Evolutionary conservation across 2,888 invertebrate genomes (phyloP), one percentile per base, ranked within the genome.

Genomic region (Biston stratarius): DNA sequence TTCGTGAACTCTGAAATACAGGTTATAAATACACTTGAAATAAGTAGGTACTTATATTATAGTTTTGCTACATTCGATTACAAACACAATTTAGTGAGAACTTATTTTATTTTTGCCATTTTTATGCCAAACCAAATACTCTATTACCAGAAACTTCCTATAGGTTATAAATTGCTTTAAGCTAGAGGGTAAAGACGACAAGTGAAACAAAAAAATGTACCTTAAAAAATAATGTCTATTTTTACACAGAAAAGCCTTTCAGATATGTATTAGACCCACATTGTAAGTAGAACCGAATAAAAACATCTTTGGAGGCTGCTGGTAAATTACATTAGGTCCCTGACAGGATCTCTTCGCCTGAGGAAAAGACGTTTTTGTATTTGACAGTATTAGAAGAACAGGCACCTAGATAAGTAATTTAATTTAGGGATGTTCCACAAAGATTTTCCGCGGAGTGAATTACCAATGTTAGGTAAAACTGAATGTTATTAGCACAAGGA

Each of bases 261-360:
- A 53, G 56, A 67, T 65, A 56, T 42, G 59, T 67, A 49, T 57
- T 64, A 64, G 66, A 64, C 52, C 64, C 56, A 48, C 47, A 63
- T 67, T 74, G 55, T 67, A 49, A 61, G 61, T 59, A 62, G 57
- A 34, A 60, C 58, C 61, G 61, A 61, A 71, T 61, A 67, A 65
- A 74, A 66, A 44, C 67, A 59, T 59, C 61, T 61, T 51, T 12
- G 36, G 61, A 38, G 61, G 38, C 62, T 64, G 57, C 55, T 65
- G 60, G 61, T 64, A 71, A 74, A 73, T 73, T 69, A 69, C 71
- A 73, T 74, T 73, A 72, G 65, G 60, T 70, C 61, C 51, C 48
- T 48, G 57, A 63, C 63, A 67, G 61, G 64, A 68, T 67, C 65
- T 71, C 49, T 66, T 69, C 45, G 51, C 67, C 58, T 33, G 51